Base-by-base conservation (phyloP, 1,140 invertebrate genomes). In the Phortica variegata region DNA sequence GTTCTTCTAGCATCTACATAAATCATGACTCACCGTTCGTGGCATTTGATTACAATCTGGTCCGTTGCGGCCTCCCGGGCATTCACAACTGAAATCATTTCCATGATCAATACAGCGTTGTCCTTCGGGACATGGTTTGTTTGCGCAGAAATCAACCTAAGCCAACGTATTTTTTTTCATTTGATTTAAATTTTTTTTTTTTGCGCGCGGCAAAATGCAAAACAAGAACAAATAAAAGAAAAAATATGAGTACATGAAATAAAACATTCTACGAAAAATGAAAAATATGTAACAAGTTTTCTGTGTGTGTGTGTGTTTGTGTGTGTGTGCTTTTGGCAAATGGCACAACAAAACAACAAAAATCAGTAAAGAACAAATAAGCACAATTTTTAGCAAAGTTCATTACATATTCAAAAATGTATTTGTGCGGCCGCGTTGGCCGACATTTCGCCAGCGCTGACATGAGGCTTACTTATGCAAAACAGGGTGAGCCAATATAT, bases 31-130 rank as follows among this genome's bases (percentile, higher is more conserved):
- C 76, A 82, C 79, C 61, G 77, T 77, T 73, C 74, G 65, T 52
- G 77, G 73, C 45, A 80, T 77, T 65, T 77, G 73, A 63, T 75
- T 78, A 71, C 85, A 87, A 68, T 85, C 81, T 36, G 82, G 79
- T 37, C 85, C 86, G 39, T 82, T 83, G 62, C 80, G 86, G 33
- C 86, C 86, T 66, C 73, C 73, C n/a, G 84, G 84, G 75, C 87
- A 89, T 58, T 87, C 84, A 74, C 87, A 89, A 18, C 81, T 81
- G 65, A 85, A 87, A 59, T 82, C 86, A 76, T 87, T 86, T 51
- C 85, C 86, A 56, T 80, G 81, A 74, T 87, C 85, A 49, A 85
- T 77, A 69, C 87, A 87, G 48, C 79, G 79, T 39, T 81, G 81
- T 45, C 82, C 82, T 49, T 79, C 76, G n/a, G 81, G 79, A 58